Evolutionary conservation across 2,113 vertebrate genomes (phyloP).

Genomic region (Bubo blakistoni): DNA sequence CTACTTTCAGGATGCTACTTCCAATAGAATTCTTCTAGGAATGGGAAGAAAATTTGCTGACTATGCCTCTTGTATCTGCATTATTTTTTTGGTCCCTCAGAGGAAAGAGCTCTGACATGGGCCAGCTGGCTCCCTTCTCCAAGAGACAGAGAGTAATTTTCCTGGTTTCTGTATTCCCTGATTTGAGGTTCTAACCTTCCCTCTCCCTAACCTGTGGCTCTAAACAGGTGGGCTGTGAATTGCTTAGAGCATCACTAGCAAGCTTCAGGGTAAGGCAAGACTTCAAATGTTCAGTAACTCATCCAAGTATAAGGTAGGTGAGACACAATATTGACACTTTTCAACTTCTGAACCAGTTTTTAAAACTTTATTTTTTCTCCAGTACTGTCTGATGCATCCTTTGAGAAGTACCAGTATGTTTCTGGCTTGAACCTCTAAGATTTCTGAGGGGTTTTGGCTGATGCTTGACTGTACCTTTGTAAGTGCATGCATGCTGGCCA

Average conservation of each 20-base stretch:
- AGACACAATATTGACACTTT: background rate
- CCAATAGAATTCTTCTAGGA: background rate
- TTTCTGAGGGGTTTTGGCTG: background rate
- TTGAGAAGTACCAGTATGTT: background rate
- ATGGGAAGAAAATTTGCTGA: background rate
- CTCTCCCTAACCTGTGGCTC: background rate
- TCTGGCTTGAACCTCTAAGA: background rate
- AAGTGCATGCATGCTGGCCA: background rate
- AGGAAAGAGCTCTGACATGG: background rate
- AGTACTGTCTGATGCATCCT: background rate
- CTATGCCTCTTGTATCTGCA: background rate
- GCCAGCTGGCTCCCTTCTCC: background rate
- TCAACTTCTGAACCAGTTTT: background rate
- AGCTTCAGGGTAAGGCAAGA: background rate
- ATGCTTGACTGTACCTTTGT: background rate
- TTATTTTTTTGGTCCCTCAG: background rate
- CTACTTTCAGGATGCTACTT: background rate
- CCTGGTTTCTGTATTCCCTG: background rate
- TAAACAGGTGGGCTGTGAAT: background rate
- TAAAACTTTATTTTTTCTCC: background rate
- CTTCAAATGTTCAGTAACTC: background rate
- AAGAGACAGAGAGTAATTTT: background rate
- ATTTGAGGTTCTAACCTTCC: background rate
- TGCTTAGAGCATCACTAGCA: background rate
- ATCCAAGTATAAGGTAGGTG: accelerated